These are phyloP conservation scores for Crotalus helleri DNA, from an alignment of 2,113 vertebrate species.

Conservation along the genomic window DNA sequence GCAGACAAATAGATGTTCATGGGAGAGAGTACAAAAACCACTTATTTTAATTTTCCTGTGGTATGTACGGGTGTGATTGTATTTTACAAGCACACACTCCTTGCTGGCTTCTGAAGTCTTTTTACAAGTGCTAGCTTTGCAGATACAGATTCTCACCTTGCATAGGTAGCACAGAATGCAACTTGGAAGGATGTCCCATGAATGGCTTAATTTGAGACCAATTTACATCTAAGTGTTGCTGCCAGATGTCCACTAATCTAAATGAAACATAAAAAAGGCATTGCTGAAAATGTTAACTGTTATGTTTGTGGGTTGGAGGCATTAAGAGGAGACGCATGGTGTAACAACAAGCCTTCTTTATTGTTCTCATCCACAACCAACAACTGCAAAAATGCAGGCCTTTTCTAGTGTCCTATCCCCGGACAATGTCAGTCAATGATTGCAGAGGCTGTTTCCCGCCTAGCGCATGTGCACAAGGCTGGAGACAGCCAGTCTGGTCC, in stretches of 20 bases:
- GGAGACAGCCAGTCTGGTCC: too few relatives aligned
- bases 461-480: too few relatives aligned
- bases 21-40: not conserved
- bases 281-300: not conserved
- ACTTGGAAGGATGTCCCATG: too few relatives aligned
- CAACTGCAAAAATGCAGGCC: too few relatives aligned
- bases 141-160: not conserved
- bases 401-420: too few relatives aligned
- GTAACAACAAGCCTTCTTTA: too few relatives aligned
- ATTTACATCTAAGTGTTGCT: not conserved
- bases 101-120: not conserved
- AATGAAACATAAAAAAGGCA: not conserved
- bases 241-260: not conserved
- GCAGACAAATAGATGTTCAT: not conserved
- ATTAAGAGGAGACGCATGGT: too few relatives aligned
- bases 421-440: too few relatives aligned
- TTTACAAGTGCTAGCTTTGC: not conserved
- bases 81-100: not conserved
- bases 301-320: too few relatives aligned
- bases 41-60: not conserved
- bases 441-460: too few relatives aligned
- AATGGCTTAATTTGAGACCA: not conserved
- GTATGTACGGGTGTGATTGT: too few relatives aligned
- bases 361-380: too few relatives aligned
- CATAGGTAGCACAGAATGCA: not conserved